Conservation (phyloP, 2,888 invertebrate genomes). For the Microctonus brassicae region DNA sequence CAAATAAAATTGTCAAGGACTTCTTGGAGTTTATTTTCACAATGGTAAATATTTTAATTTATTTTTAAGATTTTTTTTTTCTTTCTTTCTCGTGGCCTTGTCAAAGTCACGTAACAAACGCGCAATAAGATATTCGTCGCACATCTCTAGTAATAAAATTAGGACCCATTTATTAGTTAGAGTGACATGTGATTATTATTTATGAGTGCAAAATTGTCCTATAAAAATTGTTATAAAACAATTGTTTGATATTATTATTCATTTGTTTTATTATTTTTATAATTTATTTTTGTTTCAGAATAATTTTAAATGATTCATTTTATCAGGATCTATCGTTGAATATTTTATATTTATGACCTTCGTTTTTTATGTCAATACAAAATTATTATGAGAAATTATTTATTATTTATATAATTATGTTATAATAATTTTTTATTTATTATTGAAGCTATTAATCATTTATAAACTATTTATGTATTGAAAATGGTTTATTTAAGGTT, state of each 20-base stretch:
- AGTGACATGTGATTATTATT: background rate
- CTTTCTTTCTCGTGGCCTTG: background rate
- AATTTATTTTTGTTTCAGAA: background rate
- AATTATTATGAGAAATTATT: conserved; percentile 39
- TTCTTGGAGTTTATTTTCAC: no score
- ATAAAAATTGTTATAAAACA: background rate
- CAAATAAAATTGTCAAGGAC: no score
- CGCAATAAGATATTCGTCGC: conserved; percentile 41
- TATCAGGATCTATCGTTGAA: background rate
- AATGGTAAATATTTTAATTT: background rate
- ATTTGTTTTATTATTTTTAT: background rate
- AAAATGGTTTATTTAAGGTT: no score
- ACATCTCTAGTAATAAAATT: conserved; percentile 27
- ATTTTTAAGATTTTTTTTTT: no score
- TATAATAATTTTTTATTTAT: no score
- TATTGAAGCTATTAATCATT: no score
- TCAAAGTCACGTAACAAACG: background rate
- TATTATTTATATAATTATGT: no score
- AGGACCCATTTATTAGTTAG: background rate
- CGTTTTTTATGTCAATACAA: conserved; percentile 15
- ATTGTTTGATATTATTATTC: background rate
- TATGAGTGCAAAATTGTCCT: background rate
- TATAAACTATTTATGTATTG: no score
- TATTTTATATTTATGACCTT: background rate
- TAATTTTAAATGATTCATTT: background rate